Percentiles rank a stretch among this genome's conserved stretches.
Evolutionary conservation across 1,140 invertebrate genomes (phyloP).

Genomic region (Triops cancriformis): DNA sequence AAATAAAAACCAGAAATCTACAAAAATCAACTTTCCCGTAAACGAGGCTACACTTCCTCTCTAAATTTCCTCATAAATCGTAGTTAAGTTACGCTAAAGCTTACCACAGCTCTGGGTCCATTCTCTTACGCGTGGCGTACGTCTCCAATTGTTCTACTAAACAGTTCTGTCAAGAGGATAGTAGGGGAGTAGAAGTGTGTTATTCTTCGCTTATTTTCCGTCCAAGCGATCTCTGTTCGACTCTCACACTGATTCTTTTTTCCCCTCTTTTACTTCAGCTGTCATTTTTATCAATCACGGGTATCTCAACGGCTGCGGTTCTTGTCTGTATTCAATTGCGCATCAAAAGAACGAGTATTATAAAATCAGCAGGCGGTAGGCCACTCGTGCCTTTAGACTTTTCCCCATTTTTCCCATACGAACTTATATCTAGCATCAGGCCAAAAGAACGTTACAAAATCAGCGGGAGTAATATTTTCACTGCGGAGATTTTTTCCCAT

Average conservation of each 20-base stretch:
- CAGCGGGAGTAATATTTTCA: too few species aligned
- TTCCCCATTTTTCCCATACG: neutral
- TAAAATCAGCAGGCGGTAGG: neutral
- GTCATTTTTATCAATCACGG: conserved; percentile 12
- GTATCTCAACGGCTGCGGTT: conserved; percentile 4
- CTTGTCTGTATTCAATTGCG: conserved; percentile 6
- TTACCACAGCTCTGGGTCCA: neutral
- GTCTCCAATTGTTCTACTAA: neutral
- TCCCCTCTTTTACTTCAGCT: neutral
- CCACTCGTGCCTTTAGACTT: neutral
- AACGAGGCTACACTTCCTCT: too few species aligned
- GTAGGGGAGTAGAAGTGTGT: neutral
- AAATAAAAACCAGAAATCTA: too few species aligned
- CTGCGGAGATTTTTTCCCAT: too few species aligned
- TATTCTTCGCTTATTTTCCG: neutral
- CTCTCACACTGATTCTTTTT: neutral
- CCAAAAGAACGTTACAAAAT: too few species aligned
- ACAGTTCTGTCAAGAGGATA: neutral
- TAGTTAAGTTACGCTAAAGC: too few species aligned
- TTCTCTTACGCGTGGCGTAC: neutral
- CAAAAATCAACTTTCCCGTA: too few species aligned
- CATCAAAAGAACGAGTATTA: neutral
- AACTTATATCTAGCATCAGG: too few species aligned
- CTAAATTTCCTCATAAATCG: too few species aligned
- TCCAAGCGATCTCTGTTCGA: neutral